Evolutionary conservation across 2,113 vertebrate genomes (phyloP), one percentile per base, ranked within the genome.

Genomic region (Tretioscincus oriximinensis): DNA sequence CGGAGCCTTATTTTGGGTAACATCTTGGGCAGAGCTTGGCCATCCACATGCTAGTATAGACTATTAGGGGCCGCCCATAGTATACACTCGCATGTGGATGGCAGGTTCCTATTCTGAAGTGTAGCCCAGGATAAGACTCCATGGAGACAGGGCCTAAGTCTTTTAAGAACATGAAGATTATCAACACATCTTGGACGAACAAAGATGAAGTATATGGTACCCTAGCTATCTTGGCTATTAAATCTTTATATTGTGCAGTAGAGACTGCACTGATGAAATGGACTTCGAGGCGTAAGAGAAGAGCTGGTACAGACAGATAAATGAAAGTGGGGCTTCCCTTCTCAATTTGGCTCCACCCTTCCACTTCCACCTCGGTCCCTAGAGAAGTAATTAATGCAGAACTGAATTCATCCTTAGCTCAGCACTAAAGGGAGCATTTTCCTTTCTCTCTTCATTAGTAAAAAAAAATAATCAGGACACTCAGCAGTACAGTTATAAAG

Each of bases 381-480:
- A 29, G 29, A 72, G 88, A 58, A 64, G 75, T 87, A 84, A 89
- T 89, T 89, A 89, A 76, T 76, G 67, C 74, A 18, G 76, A 63
- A 68, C 67, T 73, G 80, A 76, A 80, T 89, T 84, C 84, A 85
- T 84, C 80, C 82, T 74, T 72, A 75, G 71, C 83, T 87, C 83
- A 89, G 85, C 88, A 85, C 77, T 84, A 85, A 82, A 79, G 63
- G 71, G 74, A 89, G 68, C 71, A 65, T 78, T 83, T 68, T 69
- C 41, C 76, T 63, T 76, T 77, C 75, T 86, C 81, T 82, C 16
- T 20, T 84, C 58, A 74, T 80, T 76, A 76, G 77, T 65, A 69
- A 61, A 70, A 75, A 75, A 51, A 18, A 58, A 58, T 18, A 84
- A 80, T 28, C 72, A 83, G 81, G 75, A 66, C 81, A 77, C 21